Conservation (phyloP, 2,888 invertebrate genomes). For the Pristionchus arcanus region DNA sequence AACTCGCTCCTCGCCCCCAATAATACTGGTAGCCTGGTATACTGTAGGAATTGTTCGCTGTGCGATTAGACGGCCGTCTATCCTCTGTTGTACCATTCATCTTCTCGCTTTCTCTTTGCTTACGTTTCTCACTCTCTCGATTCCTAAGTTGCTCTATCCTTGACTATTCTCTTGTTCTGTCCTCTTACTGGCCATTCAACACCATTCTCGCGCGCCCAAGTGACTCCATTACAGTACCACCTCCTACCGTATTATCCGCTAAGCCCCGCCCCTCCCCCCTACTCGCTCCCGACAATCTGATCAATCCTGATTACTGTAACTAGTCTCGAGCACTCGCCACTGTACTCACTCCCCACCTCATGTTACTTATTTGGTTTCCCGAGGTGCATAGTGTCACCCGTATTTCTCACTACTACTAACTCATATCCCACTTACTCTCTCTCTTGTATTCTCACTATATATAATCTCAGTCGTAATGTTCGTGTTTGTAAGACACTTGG, state of each 20-base stretch:
- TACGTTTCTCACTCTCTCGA: conserved; percentile 5
- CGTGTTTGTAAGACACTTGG: neutral
- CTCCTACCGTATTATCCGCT: conserved; percentile 22
- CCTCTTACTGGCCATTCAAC: neutral
- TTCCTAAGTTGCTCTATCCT: conserved; percentile 38
- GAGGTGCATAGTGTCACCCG: neutral
- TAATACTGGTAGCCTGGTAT: conserved; percentile 23
- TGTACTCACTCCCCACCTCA: conserved; percentile 22
- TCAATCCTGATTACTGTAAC: conserved; percentile 19
- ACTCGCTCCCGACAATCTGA: conserved; percentile 10
- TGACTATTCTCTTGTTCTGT: neutral
- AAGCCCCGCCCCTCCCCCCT: neutral
- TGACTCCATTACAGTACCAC: neutral
- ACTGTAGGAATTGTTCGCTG: neutral
- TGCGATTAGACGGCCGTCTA: conserved; percentile 6
- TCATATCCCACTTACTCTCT: conserved; percentile 35
- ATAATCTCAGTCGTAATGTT: conserved; percentile 1
- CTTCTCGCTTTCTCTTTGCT: neutral
- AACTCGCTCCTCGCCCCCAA: conserved; percentile 15
- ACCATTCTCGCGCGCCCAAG: neutral
- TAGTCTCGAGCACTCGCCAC: neutral
- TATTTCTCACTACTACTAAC: conserved; percentile 17
- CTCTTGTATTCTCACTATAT: neutral
- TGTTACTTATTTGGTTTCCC: conserved; percentile 52
- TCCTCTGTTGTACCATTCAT: conserved; percentile 10